These are phyloP conservation scores for Gnathonemus longibarbis DNA, from an alignment of 2,113 vertebrate genomes.

Conservation along the genomic window DNA sequence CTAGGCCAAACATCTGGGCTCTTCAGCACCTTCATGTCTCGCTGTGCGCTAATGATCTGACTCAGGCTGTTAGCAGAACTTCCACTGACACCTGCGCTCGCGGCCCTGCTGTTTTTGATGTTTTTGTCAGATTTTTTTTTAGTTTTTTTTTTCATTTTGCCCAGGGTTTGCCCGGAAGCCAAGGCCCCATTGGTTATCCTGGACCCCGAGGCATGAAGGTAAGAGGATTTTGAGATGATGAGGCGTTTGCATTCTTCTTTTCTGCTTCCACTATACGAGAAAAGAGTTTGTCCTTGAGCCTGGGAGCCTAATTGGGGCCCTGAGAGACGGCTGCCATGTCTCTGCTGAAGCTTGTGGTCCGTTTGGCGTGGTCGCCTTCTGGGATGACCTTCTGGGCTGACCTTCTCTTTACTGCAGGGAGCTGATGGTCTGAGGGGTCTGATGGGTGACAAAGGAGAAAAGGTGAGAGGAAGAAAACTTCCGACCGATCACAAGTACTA, in stretches of 20 bases:
- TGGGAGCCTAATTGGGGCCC: constrained; percentile 28
- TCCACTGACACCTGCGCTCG: background rate
- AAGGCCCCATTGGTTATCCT: constrained; percentile 77
- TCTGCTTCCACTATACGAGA: background rate
- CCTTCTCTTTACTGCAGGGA: constrained; percentile 60
- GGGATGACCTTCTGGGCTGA: constrained; percentile 27
- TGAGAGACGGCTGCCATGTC: constrained; percentile 29
- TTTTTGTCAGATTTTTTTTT: background rate
- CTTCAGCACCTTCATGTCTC: background rate
- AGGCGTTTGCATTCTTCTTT: background rate
- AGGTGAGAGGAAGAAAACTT: constrained; percentile 56
- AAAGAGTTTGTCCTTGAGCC: background rate
- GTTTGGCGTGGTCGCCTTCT: background rate
- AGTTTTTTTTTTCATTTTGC: background rate
- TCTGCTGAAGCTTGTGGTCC: background rate
- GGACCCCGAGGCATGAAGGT: constrained; percentile 87
- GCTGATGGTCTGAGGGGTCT: constrained; percentile 78
- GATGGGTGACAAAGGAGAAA: constrained; percentile 83
- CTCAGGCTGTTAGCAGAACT: background rate
- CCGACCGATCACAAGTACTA: background rate
- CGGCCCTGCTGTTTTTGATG: background rate
- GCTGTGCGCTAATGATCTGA: background rate
- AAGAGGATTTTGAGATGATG: constrained; percentile 31
- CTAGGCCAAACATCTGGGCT: background rate
- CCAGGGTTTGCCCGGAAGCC: constrained; percentile 68